Percentiles rank a stretch among this genome's conserved stretches.
Conservation (phyloP, 2,888 invertebrate species). For the Aphodius granarius region DNA sequence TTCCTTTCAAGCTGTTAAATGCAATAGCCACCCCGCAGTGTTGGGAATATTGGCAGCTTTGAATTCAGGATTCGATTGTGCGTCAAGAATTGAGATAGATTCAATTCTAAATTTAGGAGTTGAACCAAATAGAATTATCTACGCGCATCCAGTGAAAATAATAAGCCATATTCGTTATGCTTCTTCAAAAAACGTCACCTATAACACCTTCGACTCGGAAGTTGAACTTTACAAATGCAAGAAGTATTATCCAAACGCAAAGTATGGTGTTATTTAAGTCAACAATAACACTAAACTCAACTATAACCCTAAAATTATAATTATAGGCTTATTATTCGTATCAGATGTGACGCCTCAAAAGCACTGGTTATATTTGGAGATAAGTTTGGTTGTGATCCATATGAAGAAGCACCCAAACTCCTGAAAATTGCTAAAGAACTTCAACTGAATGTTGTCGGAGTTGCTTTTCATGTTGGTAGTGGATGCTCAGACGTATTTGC, state of each 20-base stretch:
- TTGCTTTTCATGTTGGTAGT: slow-evolving; percentile 9
- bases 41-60: slow-evolving; percentile 3
- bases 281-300: too few relatives aligned
- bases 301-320: neutral
- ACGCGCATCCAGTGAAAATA: slow-evolving; percentile 11
- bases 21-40: slow-evolving; percentile 11
- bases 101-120: neutral
- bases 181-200: neutral
- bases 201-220: slow-evolving; percentile 15
- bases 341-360: slow-evolving; percentile 40
- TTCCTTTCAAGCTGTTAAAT: slow-evolving; percentile 15
- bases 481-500: slow-evolving; percentile 1
- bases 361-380: slow-evolving; percentile 47
- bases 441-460: slow-evolving; percentile 9
- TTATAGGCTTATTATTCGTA: slow-evolving; percentile 15
- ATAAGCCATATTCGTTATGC: slow-evolving; percentile 7
- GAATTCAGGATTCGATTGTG: slow-evolving; percentile 12
- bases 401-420: slow-evolving; percentile 8
- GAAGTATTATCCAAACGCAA: slow-evolving; percentile 6
- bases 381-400: slow-evolving; percentile 11
- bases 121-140: slow-evolving; percentile 13
- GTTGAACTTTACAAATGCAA: slow-evolving; percentile 23
- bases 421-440: slow-evolving; percentile 2
- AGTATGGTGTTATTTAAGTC: neutral
- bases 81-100: slow-evolving; percentile 7